phyloP scores from a whole-genome alignment of 2,888 invertebrate species.

The Metacarcinus magister region DNA sequence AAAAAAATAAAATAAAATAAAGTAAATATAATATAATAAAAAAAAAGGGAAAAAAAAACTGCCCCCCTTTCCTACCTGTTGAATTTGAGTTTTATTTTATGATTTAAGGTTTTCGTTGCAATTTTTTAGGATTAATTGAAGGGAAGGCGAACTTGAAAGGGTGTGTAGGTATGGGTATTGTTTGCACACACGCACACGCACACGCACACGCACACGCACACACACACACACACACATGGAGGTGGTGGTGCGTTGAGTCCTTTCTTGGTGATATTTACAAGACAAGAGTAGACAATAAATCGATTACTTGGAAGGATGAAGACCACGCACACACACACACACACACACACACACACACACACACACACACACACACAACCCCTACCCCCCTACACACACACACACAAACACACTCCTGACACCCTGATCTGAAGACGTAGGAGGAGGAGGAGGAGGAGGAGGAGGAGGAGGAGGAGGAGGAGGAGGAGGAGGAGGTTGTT shows the following conservation, averaged over 20 bases:
- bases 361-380: constrained; percentile 30
- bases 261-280: constrained; percentile 9
- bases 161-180: no score
- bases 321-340: not conserved
- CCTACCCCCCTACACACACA: no score
- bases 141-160: no score
- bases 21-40: not conserved
- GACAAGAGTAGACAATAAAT: constrained; percentile 18
- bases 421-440: not conserved
- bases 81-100: no score
- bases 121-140: no score
- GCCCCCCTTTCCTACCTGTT: no score
- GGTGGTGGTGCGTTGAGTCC: not conserved
- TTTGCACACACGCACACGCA: no score
- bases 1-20: no score
- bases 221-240: no score
- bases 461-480: constrained; percentile 35
- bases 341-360: not conserved
- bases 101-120: no score
- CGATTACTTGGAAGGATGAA: not conserved
- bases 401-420: not conserved
- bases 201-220: no score
- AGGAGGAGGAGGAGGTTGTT: not conserved
- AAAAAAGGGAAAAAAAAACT: not conserved
- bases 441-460: constrained; percentile 13